Evolutionary conservation across 2,113 vertebrate species (phyloP), one percentile per base, ranked within the genome.

Genomic region (Guaruba guarouba): DNA sequence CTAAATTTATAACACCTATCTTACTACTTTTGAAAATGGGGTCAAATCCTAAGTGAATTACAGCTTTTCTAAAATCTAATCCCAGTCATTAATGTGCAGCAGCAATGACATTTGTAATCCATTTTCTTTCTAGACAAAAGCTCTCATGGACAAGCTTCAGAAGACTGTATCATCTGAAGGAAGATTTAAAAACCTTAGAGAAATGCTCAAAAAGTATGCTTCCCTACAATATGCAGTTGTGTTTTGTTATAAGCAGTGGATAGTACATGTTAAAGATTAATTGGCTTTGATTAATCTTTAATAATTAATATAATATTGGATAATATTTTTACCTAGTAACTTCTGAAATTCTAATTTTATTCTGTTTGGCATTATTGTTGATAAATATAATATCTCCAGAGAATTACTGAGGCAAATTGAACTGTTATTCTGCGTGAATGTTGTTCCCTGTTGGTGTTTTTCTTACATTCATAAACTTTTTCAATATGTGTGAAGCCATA

Each of bases 121-220:
- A 55, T 90, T 98, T 95, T 86, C 52, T 91, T 97, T 95, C 70
- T 94, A 99, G 99, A 98, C 98, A 69, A 99, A 99, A 98, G 99
- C 99, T 69, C 98, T 99, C 82, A 99, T 99, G 99, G 99, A 99
- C 97, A 99, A 99, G 97, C 98, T 99, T 90, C 99, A 99, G 97
- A 99, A 99, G 97, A 99, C 98, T 6, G 98, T 99, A 86, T 99
- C 99, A 49, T 99, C 99, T 52, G 99, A 99, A 97, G 99, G 99
- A 97, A 98, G 99, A 96, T 99, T 99, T 98, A 99, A 99, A 98
- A 99, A 99, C 93, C 98, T 99, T 96, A 98, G 99, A 98, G 99
- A 99, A 98, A 99, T 99, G 9, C 98, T 99, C 89, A 99, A 99
- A 97, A 99, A 99, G 99, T 99, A 98, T 80, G 98, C 91, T 39